Base-by-base conservation (phyloP, 2,797 vertebrate species). In the Sciaenops ocellatus region DNA sequence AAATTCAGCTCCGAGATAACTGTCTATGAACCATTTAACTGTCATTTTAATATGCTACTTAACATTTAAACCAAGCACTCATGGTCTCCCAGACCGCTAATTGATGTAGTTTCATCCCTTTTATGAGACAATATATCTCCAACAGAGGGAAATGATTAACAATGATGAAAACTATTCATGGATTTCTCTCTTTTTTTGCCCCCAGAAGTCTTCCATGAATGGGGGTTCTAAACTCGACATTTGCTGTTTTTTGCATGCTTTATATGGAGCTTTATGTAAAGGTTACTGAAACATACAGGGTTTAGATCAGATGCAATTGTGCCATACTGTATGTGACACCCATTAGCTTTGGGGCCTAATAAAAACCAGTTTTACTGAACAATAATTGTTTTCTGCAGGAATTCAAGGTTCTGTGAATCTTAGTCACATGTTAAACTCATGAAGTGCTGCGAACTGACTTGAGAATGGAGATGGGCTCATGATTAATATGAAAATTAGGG, bases 401-500 rank as follows among this genome's bases (percentile, higher is more conserved):
- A 94, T 95, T 95, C 94, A 92, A 95, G 94, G 92, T 90, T 84
- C 92, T 95, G 90, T 97, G 95, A 96, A 91, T 97, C 94, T 96
- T 96, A 97, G 92, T 97, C 96, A 96, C 95, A 95, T 94, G 90
- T 95, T 95, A 91, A 95, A 94, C 94, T 94, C 95, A 92, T 85
- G 91, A 94, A 94, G 78, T 95, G 94, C 95, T 89, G 92, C 93
- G 84, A 89, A 91, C 95, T 92, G 94, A 94, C 96, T 94, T 94
- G 93, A 93, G 93, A 84, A 95, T 89, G 88, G 94, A 96, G 95
- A 96, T 95, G 94, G 95, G 95, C 95, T 95, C 90, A 92, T 98
- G 97, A 98, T 99, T 98, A 98, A 98, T 98, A 96, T 97, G 95
- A 97, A 97, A 97, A 98, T 97, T 97, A 98, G 95, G 95, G 94